phyloP scores from a whole-genome alignment of 2,113 vertebrate species.

The Zeus faber region DNA sequence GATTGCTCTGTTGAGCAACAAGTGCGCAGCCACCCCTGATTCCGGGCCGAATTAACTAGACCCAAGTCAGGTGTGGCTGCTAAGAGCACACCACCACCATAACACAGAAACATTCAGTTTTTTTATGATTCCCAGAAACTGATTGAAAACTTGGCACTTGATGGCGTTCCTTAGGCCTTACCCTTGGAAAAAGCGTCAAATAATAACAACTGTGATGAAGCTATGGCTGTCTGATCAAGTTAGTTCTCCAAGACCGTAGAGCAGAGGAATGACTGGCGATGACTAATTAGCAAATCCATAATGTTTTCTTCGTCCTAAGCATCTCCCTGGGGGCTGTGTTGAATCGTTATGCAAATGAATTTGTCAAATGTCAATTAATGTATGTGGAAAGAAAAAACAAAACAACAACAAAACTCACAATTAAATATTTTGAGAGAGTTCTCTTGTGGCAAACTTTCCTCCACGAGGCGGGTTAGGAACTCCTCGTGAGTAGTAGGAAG shows the following conservation, averaged over 20 bases:
- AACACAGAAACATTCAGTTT: no score
- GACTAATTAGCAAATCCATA: slow-evolving; percentile 78
- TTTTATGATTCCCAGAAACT: no score
- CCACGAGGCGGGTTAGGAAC: neutral
- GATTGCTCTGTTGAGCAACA: no score
- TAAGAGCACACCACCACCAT: no score
- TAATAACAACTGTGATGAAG: slow-evolving; percentile 70
- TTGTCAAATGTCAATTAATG: slow-evolving; percentile 77
- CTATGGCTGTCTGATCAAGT: slow-evolving; percentile 74
- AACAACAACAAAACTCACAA: neutral
- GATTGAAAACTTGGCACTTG: no score
- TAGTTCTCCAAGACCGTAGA: slow-evolving; percentile 65
- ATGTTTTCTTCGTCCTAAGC: slow-evolving; percentile 71
- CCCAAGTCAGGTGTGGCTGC: no score
- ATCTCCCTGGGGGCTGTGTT: slow-evolving; percentile 70
- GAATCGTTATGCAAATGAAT: slow-evolving; percentile 77
- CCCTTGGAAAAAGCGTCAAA: no score
- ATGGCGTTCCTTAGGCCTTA: no score
- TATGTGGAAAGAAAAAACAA: slow-evolving; percentile 58
- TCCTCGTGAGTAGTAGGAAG: neutral
- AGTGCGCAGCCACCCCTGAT: no score
- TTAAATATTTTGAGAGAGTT: neutral
- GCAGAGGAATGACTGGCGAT: slow-evolving; percentile 62
- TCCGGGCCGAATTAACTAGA: no score
- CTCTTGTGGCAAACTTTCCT: neutral